Evolutionary conservation across 2,888 invertebrate genomes (phyloP).

Genomic region (Xiphydria camelus): DNA sequence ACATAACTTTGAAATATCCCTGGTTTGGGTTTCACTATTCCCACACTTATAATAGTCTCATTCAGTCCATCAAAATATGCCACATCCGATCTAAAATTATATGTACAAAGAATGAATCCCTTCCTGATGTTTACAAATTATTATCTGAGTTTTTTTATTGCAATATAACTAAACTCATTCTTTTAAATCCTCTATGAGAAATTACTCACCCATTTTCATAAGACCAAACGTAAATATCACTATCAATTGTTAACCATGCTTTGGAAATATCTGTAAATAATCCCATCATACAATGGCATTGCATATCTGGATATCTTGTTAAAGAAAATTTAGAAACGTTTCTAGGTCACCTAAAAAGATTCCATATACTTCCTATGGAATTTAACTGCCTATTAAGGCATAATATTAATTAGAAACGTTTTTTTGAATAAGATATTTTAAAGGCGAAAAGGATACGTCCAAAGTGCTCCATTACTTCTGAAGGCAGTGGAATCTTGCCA

Average conservation of each 20-base stretch:
- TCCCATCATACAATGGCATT: constrained; percentile 96
- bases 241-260: constrained; percentile 97
- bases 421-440: constrained; percentile 8
- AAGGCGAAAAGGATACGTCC: constrained; percentile 81
- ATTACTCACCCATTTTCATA: constrained; percentile 79
- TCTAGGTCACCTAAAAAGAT: too few relatives aligned
- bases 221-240: constrained; percentile 97
- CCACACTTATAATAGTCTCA: constrained; percentile 93
- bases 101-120: constrained; percentile 7
- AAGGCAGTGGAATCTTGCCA: constrained; percentile 86
- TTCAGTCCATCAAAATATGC: constrained; percentile 96
- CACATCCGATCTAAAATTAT: constrained; percentile 75
- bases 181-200: background rate
- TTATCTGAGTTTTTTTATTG: too few relatives aligned
- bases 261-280: constrained; percentile 94
- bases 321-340: too few relatives aligned
- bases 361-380: constrained; percentile 4
- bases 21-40: constrained; percentile 83
- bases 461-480: constrained; percentile 94
- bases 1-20: constrained; percentile 90
- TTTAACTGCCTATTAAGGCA: background rate
- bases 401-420: constrained; percentile 1
- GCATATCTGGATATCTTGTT: constrained; percentile 72
- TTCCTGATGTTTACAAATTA: too few relatives aligned
- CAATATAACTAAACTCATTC: too few relatives aligned